Base-by-base conservation (phyloP, 2,888 invertebrate genomes). In the Spicauda simplicius region DNA sequence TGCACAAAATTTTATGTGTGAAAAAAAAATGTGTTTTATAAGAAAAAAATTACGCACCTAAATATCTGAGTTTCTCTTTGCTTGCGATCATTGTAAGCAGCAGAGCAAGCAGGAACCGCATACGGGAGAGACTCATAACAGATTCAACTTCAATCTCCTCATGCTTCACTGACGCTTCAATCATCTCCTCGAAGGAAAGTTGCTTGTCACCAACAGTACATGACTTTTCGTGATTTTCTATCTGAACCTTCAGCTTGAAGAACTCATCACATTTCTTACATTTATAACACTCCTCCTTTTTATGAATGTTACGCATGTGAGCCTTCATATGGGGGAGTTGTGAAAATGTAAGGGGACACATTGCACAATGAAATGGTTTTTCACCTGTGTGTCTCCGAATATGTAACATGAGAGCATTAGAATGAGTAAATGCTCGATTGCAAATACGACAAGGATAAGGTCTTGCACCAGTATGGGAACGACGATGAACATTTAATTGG, bases 251-350 rank as follows among this genome's bases (percentile, higher is more conserved):
- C 37, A 96, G 95, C 80, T 96, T 96, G 81, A 96, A 97, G 82
- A 96, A 97, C 57, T 94, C 92, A 37, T 95, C 93, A 83, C 97
- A 97, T 61, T 94, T 94, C 19, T 92, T 88, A 81, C 97, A 97
- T 80, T 96, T 95, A 80, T 97, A 97, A 0, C 97, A 96, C 73
- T 97, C 96, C 70, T 94, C 94, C 73, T 96, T 95, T 37, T 96
- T 96, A 83, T 97, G 97, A 64, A 97, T 97, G 77, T 96, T 96
- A 70, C 95, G 94, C 97, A 98, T 97, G 83, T 98, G 97, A 70
- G 97, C 97, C 86, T 97, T 97, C 86, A 97, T 95, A 80, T 97
- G 97, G 0, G 97, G 97, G 67, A 97, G 85, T 81, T 97, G 97
- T 0, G 97, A 96, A 83, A 97, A 97, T 0, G 95, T 95, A 48